phyloP scores from a whole-genome alignment of 2,113 vertebrate species.

The Cochlearius cochlearius region DNA sequence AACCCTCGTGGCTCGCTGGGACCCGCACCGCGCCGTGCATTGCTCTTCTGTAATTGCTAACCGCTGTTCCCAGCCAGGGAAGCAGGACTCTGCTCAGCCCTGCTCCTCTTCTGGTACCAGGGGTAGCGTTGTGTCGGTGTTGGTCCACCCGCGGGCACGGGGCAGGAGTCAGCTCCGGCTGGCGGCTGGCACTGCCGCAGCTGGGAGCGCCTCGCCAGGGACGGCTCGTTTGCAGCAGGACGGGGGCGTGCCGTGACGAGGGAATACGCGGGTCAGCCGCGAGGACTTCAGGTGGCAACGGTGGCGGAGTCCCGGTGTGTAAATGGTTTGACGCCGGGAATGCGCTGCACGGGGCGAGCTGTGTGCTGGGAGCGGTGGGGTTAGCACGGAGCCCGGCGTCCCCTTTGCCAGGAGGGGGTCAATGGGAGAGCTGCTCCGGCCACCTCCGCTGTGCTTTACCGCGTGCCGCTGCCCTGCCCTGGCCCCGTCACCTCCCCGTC shows the following conservation, averaged over 20 bases:
- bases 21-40: not conserved
- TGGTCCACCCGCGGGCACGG: accelerated
- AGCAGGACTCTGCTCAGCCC: not conserved
- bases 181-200: accelerated
- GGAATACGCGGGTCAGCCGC: not conserved
- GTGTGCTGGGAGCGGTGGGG: not conserved
- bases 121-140: not conserved
- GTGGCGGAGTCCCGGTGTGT: not conserved
- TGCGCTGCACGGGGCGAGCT: not conserved
- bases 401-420: no score
- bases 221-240: not conserved
- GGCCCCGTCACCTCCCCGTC: not conserved
- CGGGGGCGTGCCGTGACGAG: accelerated
- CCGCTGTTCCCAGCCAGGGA: not conserved
- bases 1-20: not conserved
- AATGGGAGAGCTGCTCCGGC: not conserved
- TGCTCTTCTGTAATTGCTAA: not conserved
- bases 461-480: not conserved
- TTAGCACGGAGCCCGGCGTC: not conserved
- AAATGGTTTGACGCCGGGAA: accelerated
- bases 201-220: accelerated
- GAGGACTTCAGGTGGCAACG: not conserved
- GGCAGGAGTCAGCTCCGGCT: not conserved
- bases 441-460: not conserved
- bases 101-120: not conserved